Conservation (phyloP, 2,797 vertebrate species). For the Clarias laeviceps region DNA sequence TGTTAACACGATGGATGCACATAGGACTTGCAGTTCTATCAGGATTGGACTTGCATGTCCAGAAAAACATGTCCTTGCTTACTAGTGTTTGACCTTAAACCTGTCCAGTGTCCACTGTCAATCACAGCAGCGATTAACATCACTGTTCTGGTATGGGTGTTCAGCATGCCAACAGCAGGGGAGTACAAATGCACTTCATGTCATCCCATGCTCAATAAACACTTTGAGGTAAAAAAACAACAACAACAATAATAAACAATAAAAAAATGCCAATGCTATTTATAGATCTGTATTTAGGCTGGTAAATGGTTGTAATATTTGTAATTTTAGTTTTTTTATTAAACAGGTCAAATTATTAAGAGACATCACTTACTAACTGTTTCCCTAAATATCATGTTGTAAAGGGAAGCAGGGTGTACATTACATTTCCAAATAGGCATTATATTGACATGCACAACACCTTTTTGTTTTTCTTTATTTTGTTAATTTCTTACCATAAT, state of each 20-base stretch:
- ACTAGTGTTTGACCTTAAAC: conserved; percentile 52
- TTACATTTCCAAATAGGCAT: neutral
- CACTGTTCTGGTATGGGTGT: conserved; percentile 39
- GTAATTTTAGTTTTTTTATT: too few species aligned
- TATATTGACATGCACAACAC: neutral
- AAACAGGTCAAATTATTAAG: neutral
- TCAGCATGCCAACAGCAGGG: conserved; percentile 17
- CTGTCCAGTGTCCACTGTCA: conserved; percentile 40
- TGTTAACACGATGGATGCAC: conserved; percentile 23
- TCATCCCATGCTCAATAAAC: conserved; percentile 36
- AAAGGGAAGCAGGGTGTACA: neutral
- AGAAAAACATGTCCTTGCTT: conserved; percentile 44
- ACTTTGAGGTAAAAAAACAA: neutral
- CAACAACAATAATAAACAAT: neutral
- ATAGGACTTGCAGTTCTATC: neutral
- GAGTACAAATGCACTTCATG: conserved; percentile 16
- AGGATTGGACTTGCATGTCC: neutral
- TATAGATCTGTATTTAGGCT: neutral
- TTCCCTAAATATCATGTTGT: neutral
- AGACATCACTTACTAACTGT: neutral
- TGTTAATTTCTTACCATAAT: neutral
- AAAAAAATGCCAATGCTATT: neutral
- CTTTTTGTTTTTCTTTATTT: neutral
- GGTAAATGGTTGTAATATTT: too few species aligned
- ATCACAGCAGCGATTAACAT: conserved; percentile 11